Percentiles rank a stretch among this genome's conserved stretches.
Conservation (phyloP, 2,888 invertebrate species). For the Dolichopus griseipennis region DNA sequence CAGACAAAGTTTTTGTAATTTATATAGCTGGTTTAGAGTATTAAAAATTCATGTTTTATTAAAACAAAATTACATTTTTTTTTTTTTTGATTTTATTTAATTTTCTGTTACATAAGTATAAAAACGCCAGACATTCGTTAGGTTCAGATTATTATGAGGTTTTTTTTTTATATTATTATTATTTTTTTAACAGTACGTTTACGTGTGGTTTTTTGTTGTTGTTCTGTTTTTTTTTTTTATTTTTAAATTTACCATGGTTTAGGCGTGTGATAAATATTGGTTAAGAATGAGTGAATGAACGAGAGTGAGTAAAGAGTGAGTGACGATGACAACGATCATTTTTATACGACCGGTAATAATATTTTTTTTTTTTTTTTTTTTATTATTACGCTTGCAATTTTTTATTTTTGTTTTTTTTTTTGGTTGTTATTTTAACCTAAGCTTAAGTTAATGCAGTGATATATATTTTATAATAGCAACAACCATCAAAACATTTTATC, state of each 20-base stretch:
- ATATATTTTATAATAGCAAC: background rate
- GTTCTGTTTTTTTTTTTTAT: background rate
- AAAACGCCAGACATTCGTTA: background rate
- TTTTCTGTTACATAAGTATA: background rate
- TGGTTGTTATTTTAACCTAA: background rate
- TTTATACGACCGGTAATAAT: background rate
- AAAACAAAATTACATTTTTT: too few species aligned
- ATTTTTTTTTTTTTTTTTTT: background rate
- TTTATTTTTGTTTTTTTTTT: background rate
- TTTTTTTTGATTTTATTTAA: background rate
- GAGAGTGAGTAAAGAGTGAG: background rate
- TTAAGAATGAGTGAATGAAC: background rate
- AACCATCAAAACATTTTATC: background rate
- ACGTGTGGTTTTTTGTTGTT: background rate
- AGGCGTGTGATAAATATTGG: conserved; percentile 2
- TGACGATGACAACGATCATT: background rate
- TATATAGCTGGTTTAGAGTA: too few species aligned
- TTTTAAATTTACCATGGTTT: background rate
- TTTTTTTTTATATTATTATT: too few species aligned
- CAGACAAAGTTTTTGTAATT: too few species aligned
- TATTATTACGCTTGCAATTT: background rate
- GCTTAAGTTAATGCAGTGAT: background rate
- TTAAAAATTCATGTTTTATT: too few species aligned
- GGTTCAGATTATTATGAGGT: background rate
- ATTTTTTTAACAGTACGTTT: background rate